Conservation (phyloP, 1,140 invertebrate species). For the Vollenhovia emeryi region DNA sequence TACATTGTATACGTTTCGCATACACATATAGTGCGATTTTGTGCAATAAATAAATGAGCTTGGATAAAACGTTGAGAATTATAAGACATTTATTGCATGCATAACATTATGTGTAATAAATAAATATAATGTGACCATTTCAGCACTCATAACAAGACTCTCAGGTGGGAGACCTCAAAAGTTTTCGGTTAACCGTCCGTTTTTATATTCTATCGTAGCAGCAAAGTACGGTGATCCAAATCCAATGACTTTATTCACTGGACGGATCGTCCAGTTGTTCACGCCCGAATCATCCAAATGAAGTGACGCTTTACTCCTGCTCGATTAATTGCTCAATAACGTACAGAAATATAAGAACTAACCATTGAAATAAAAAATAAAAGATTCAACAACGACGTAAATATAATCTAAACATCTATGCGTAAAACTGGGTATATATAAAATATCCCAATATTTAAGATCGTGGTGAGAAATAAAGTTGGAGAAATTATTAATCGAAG, state of each 20-base stretch:
- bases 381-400: not conserved
- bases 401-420: not conserved
- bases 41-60: not conserved
- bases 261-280: not conserved
- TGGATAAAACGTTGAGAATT: not conserved
- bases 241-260: slow-evolving; percentile 2
- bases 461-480: not conserved
- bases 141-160: not conserved
- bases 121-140: not conserved
- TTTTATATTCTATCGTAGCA: not conserved
- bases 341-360: not conserved
- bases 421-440: not conserved
- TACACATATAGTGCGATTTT: not conserved
- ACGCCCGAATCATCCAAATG: not conserved
- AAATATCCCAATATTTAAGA: not conserved
- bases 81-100: not conserved
- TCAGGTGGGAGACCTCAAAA: not conserved
- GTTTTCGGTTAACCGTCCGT: not conserved
- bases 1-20: not conserved
- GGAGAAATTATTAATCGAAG: not conserved
- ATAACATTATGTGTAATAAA: not conserved
- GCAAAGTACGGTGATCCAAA: not conserved
- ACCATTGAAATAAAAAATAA: not conserved
- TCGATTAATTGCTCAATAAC: not conserved
- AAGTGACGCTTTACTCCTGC: no score